Evolutionary conservation across 2,797 vertebrate species (phyloP).

Genomic region (Poecilia velifera): DNA sequence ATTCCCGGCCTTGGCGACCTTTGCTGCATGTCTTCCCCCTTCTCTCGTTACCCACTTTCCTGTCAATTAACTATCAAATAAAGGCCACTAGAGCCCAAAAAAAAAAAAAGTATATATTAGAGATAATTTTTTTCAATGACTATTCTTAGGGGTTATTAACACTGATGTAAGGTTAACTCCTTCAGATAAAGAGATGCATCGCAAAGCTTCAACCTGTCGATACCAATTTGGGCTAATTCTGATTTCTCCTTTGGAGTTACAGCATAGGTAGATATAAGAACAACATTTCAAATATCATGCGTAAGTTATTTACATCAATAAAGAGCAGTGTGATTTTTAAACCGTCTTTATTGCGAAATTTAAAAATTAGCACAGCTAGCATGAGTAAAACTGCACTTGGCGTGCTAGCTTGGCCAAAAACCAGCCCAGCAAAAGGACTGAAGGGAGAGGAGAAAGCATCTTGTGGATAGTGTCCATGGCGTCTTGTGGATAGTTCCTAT

Average conservation of each 20-base stretch:
- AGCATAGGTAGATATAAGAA: background rate
- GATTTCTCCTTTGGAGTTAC: background rate
- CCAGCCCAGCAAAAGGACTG: background rate
- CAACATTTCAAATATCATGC: no score
- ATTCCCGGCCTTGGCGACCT: no score
- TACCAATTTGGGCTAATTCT: background rate
- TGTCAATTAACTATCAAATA: no score
- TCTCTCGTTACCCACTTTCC: no score
- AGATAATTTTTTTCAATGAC: constrained; percentile 34
- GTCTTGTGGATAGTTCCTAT: background rate
- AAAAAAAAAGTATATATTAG: no score
- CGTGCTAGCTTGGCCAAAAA: background rate
- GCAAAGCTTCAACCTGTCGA: background rate
- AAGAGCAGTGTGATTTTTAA: background rate
- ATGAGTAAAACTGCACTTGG: background rate
- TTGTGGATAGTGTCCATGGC: background rate
- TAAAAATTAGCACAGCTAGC: background rate
- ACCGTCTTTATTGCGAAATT: background rate
- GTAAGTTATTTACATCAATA: background rate
- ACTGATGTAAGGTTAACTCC: constrained; percentile 57
- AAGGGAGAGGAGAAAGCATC: background rate
- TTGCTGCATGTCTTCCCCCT: no score
- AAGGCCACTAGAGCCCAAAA: no score
- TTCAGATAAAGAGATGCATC: constrained; percentile 23
- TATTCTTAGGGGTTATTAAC: constrained; percentile 67